Base-by-base conservation (phyloP, 2,113 vertebrate genomes). In the Anolis sagrei region DNA sequence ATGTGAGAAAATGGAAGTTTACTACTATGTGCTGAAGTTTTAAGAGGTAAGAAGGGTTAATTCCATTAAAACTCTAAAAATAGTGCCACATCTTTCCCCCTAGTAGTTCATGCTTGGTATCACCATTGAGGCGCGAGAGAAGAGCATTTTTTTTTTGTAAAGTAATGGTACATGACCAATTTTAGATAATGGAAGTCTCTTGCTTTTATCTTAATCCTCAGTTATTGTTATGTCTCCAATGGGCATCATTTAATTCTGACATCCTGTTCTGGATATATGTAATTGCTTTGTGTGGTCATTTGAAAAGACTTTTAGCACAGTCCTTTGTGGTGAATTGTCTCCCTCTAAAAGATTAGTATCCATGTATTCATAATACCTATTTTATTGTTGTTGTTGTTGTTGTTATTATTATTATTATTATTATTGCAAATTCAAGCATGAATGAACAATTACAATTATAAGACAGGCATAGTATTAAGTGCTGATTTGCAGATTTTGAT, bases 121-220 rank as follows among this genome's bases (percentile, higher is more conserved):
- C 74, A 87, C 1, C 25, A 89, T 34, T 76, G 34, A 84, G 74
- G 77, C 90, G 10, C 51, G 86, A 89, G 90, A 91, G 44, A 91
- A 91, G 7, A 82, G 18, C 5, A 9, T 86, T 91, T 23, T 44
- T 94, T 90, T 80, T 83, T 88, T 89, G 86, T 58, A 84, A 21
- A 89, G 74, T 90, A 93, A 69, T 0, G n/a, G 3, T 77, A 81
- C 85, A 87, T 92, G 91, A 88, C 83, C 81, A 91, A 89, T 95
- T 95, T 94, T 29, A 91, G 68, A 90, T 94, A 93, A 93, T 89
- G 66, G 86, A 76, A 87, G 68, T 81, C 66, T 1, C 51, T 86
- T 83, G 90, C 39, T 92, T 95, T 91, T 92, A 88, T 91, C 83
- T 93, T 93, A 93, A 93, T 93, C 82, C 54, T 84, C 70, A 79